Evolutionary conservation across 2,797 vertebrate genomes (phyloP).

Genomic region (Eulemur coronatus): DNA sequence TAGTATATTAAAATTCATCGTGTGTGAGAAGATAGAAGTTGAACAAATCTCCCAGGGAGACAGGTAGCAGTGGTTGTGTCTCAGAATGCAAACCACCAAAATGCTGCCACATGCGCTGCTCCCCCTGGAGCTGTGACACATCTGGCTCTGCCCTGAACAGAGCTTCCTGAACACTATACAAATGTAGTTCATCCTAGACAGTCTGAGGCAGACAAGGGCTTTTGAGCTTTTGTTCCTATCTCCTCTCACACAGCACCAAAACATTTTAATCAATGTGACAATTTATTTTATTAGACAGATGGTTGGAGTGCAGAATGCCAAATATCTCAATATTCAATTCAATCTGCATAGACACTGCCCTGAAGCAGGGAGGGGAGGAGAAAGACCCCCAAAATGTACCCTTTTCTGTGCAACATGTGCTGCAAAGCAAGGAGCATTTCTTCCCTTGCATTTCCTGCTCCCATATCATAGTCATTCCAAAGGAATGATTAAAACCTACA

Average conservation of each 20-base stretch:
- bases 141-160: background rate
- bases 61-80: background rate
- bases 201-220: background rate
- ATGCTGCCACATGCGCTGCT: background rate
- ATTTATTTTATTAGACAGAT: background rate
- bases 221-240: background rate
- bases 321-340: background rate
- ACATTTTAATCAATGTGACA: background rate
- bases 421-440: background rate
- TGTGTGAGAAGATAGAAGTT: background rate
- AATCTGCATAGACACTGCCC: background rate
- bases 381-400: background rate
- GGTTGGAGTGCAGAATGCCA: background rate
- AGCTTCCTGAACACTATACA: background rate
- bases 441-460: background rate
- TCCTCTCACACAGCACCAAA: background rate
- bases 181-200: background rate
- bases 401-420: background rate
- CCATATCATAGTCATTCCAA: background rate
- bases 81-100: background rate
- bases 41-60: background rate
- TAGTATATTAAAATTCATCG: background rate
- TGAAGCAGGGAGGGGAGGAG: background rate
- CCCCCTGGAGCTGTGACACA: fast-evolving
- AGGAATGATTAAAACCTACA: background rate